These are phyloP conservation scores for Fistularia commersonii DNA, from an alignment of 2,797 vertebrate genomes.

Conservation along the genomic window DNA sequence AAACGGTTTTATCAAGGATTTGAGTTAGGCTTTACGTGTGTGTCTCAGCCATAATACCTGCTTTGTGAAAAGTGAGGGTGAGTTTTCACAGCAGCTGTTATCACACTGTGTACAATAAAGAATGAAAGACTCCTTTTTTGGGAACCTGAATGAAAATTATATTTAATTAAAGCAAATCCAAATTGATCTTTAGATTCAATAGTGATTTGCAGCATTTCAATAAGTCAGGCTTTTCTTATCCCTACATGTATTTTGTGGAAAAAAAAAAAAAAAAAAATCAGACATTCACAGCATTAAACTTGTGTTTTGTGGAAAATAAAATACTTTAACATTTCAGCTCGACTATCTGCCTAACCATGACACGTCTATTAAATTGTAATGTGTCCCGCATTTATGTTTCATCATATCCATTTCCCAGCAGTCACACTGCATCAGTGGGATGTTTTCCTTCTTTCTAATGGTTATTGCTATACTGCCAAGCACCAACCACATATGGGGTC, in stretches of 20 bases:
- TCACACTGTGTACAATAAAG: constrained; percentile 1
- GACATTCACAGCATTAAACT: too few relatives aligned
- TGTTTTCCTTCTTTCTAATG: not conserved
- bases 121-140: not conserved
- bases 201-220: not conserved
- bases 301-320: too few relatives aligned
- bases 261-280: too few relatives aligned
- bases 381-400: too few relatives aligned
- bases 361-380: too few relatives aligned
- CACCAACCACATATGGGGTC: not conserved
- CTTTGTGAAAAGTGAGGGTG: constrained; percentile 19
- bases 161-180: not conserved
- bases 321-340: too few relatives aligned
- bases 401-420: too few relatives aligned
- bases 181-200: not conserved
- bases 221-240: not conserved
- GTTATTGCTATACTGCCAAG: not conserved
- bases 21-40: constrained; percentile 12
- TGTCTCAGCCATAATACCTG: constrained; percentile 8
- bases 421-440: too few relatives aligned
- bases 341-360: too few relatives aligned
- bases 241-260: too few relatives aligned
- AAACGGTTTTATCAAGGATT: constrained; percentile 37
- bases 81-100: constrained; percentile 3
- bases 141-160: not conserved